Evolutionary conservation across 2,888 invertebrate species (phyloP), one percentile per base, ranked within the genome.

Genomic region (Drosophila meridiana): DNA sequence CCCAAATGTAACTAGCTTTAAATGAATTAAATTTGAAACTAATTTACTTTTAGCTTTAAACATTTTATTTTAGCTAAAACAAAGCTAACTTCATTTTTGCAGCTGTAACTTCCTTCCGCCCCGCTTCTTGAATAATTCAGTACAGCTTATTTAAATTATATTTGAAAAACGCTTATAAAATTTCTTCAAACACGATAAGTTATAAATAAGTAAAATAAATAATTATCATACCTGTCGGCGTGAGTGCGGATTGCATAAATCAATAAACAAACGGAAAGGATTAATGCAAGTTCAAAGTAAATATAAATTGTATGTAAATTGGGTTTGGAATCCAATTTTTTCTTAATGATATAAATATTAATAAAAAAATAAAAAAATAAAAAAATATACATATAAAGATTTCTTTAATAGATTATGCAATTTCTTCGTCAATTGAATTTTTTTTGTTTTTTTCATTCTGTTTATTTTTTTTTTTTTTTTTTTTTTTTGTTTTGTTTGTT

Each of bases 401-500:
- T 68, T 32, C 2, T 32, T 59, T 67, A 55, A n/a, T 67, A 48
- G 34, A 62, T 47, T 56, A 53, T 28, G 56, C 52, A 78, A 72
- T 68, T 65, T 69, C n/a, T 43, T 47, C 56, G 48, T 36, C 32
- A 60, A 64, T 76, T 34, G n/a, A 36, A 57, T 38, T 13, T 0
- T 42, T 40, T 65, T 58, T 47, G 32, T 50, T 50, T 60, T 53
- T 63, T 69, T 40, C 14, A 56, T 56, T 56, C 42, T 56, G 26
- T 48, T 64, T 60, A 63, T 56, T 65, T 70, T 28, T 38, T 57
- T 60, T 38, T 5, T 52, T 69, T 34, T 38, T 50, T 70, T 36
- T 11, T 52, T n/a, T 62, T 56, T 56, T 56, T 52, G 60, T 66
- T 76, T 43, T 48, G 43, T 73, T 40, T 52, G 56, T 79, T 85